Base-by-base conservation (phyloP, 1,140 invertebrate genomes). In the Reticulitermes speratus region DNA sequence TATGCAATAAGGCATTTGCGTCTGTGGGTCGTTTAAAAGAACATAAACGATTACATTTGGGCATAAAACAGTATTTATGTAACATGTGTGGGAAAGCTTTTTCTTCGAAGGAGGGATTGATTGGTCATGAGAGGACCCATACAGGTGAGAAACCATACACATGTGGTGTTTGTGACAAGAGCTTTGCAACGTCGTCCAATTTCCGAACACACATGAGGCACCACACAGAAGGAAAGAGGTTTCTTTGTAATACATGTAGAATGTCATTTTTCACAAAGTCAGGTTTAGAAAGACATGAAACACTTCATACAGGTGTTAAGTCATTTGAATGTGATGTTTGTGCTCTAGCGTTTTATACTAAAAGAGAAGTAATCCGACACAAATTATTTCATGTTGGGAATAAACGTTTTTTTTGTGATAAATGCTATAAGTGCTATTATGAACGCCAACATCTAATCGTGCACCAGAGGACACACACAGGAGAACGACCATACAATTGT, bases 71-170 rank as follows among this genome's bases (percentile, higher is more conserved):
- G 0, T 96, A 95, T 88, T 93, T 94, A 65, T 97, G 96, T 88
- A 94, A 93, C 86, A 94, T 95, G 86, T 97, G 96, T 89, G 95
- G 94, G 14, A 95, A 96, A 88, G 94, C 94, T 83, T 94, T 94
- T 83, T 93, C 94, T 3, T 91, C 94, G 48, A 95, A 95, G 89
- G 94, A 94, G 2, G 94, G 94, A 91, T 88, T 96, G 21, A 92
- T 95, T 88, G 88, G 94, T 88, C 95, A 95, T 89, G 90, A 94
- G 69, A 90, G 95, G 84, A 95, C 94, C 86, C 95, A 96, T 87
- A 95, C 95, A 3, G 95, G 95, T 87, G 95, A 96, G 87, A 96
- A 96, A 88, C 96, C 96, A 6, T 96, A 96, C 89, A 91, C 92
- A 59, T 97, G 96, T 89, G 91, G 93, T 32, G 90, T 92, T 86